Evolutionary conservation across 1,140 invertebrate genomes (phyloP).

Genomic region (Caenorhabditis elegans): DNA sequence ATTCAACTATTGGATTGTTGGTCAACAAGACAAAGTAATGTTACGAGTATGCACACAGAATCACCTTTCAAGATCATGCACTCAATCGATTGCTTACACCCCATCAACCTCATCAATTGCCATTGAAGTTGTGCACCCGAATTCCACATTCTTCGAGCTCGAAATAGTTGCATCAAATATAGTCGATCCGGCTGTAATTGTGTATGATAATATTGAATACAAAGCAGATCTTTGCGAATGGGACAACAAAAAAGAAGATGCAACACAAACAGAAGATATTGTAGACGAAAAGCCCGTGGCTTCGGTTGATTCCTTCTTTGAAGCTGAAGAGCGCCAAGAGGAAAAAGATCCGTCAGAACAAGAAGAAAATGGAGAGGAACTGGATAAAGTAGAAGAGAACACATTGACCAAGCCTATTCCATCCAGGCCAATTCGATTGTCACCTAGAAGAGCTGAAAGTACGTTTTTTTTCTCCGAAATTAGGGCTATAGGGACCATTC

Average conservation of each 20-base stretch:
- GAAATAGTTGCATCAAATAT: constrained; percentile 41
- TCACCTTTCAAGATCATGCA: constrained; percentile 30
- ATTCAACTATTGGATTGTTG: constrained; percentile 42
- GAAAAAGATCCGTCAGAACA: not conserved
- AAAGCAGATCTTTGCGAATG: constrained; percentile 38
- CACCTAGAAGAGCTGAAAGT: not conserved
- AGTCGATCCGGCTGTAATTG: constrained; percentile 7
- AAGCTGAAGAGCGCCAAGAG: not conserved
- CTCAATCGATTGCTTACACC: constrained; percentile 39
- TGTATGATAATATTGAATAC: constrained; percentile 40
- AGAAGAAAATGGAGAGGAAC: not conserved
- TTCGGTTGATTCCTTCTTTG: constrained; percentile 40
- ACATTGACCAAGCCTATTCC: not conserved
- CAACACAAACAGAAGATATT: not conserved
- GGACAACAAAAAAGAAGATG: not conserved
- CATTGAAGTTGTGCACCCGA: constrained; percentile 43
- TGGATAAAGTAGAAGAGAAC: not conserved
- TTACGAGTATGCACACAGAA: constrained; percentile 39
- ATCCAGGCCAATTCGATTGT: not conserved
- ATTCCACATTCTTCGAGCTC: constrained; percentile 39
- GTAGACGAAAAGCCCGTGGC: not conserved
- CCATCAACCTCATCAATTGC: constrained; percentile 25
- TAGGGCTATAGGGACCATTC: too few species aligned
- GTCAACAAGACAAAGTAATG: not conserved
- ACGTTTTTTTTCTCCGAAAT: not conserved